Percentiles rank a stretch among this genome's conserved stretches.
These are phyloP conservation scores for Epicauta chinensis DNA, from an alignment of 1,140 invertebrate genomes.

Conservation along the genomic window DNA sequence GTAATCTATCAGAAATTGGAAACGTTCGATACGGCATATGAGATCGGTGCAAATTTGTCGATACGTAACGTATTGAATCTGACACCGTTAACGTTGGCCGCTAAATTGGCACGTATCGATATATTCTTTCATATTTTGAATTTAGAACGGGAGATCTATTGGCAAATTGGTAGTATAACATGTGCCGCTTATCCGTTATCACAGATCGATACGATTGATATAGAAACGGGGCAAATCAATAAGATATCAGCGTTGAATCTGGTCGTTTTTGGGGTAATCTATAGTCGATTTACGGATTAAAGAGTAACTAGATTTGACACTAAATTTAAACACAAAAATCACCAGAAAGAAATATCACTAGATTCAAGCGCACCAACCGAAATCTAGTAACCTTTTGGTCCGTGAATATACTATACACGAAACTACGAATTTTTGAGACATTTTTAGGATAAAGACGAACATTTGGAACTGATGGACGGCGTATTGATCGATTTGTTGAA, in stretches of 20 bases:
- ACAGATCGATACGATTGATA: slow-evolving; percentile 94
- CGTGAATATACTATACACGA: not conserved
- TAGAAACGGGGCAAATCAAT: slow-evolving; percentile 83
- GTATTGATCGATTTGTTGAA: slow-evolving; percentile 89
- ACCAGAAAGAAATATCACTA: too few species aligned
- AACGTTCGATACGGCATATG: slow-evolving; percentile 92
- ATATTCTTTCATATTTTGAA: slow-evolving; percentile 96
- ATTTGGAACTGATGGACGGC: slow-evolving; percentile 93
- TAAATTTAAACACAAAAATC: too few species aligned
- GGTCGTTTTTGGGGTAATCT: slow-evolving; percentile 90
- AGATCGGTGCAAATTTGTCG: slow-evolving; percentile 79
- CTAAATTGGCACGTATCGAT: slow-evolving; percentile 86
- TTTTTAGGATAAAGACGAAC: slow-evolving; percentile 85
- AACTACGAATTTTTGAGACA: not conserved
- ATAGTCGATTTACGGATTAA: too few species aligned
- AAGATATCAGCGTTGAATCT: slow-evolving; percentile 91
- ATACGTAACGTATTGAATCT: slow-evolving; percentile 82
- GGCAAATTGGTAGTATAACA: slow-evolving; percentile 92
- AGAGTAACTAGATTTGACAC: too few species aligned
- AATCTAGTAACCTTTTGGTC: too few species aligned
- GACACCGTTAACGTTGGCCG: slow-evolving; percentile 89
- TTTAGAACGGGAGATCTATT: slow-evolving; percentile 91
- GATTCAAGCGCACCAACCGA: too few species aligned
- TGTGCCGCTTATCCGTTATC: slow-evolving; percentile 96
- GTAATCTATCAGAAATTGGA: slow-evolving; percentile 91